Percentiles rank a stretch among this genome's conserved stretches.
phyloP scores from a whole-genome alignment of 2,113 vertebrate species.

The Phalacrocorax brasilianus region DNA sequence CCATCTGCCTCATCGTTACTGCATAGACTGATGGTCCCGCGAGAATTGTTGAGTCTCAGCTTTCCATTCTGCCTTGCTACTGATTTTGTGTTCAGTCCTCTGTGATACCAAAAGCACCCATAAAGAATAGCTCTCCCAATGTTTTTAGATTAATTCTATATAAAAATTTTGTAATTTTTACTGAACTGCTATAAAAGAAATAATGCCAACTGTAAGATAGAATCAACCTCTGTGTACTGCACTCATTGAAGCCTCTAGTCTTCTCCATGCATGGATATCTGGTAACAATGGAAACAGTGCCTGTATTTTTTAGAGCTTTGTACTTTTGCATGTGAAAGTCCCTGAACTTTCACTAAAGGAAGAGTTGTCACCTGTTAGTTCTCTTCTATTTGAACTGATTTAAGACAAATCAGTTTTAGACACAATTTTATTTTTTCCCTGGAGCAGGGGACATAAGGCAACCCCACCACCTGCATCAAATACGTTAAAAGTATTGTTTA shows the following conservation, averaged over 20 bases:
- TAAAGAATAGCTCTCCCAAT: background rate
- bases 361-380: background rate
- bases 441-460: background rate
- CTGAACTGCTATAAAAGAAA: background rate
- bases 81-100: background rate
- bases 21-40: background rate
- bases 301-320: background rate
- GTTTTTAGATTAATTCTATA: background rate
- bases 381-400: background rate
- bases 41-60: background rate
- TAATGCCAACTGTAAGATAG: background rate
- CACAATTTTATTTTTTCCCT: background rate
- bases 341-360: background rate
- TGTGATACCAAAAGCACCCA: background rate
- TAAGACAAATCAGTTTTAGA: background rate
- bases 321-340: background rate
- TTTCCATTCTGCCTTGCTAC: slow-evolving; percentile 10
- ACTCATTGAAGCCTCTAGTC: background rate
- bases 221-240: background rate
- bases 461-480: background rate
- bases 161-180: background rate
- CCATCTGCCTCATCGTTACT: background rate
- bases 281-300: background rate
- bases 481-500: background rate
- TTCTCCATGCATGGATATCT: background rate